Evolutionary conservation across 2,113 vertebrate genomes (phyloP), one percentile per base, ranked within the genome.

Genomic region (Thamnophis sirtalis): DNA sequence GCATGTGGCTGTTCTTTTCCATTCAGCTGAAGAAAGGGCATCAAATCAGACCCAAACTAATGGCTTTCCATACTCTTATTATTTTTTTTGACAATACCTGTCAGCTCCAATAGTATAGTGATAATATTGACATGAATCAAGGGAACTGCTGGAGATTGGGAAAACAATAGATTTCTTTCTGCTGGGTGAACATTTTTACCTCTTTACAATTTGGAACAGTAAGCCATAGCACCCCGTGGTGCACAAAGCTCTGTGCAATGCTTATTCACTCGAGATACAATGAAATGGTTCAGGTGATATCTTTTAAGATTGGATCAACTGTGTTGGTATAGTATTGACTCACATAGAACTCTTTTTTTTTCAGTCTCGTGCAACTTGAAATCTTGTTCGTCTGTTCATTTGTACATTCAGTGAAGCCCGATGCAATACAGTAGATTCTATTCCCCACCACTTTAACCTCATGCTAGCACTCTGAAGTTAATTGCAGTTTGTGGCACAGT

Each of bases 81-180:
- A n/a, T n/a, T 92, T 92, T 92, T 92, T 80, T 92, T 92, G 91
- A 80, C 80, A 92, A 53, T 92, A 88, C 88, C 91, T 92, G 91
- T 92, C 91, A 89, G 80, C 48, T 86, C 55, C 91, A 92, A 89
- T 92, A 89, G 88, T 86, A 60, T 50, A 89, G 88, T 86, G 54
- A 89, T 92, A 89, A 92, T 89, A 92, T 92, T 92, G 88, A 89
- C 80, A 89, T 89, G 91, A 89, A 58, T 89, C 80, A 89, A 92
- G 49, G 48, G 91, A 92, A 86, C 91, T 28, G 49, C 73, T 92
- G 80, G 80, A 86, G 91, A 92, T 63, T 56, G 91, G 80, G n/a
- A 92, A 89, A 89, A 89, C 54, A 92, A 89, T 89, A 53, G 80
- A 50, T 89, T 89, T 92, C 80, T 92, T 92, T 92, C 88, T n/a